Evolutionary conservation across 2,797 vertebrate species (phyloP).

Genomic region (Sciurus vulgaris): DNA sequence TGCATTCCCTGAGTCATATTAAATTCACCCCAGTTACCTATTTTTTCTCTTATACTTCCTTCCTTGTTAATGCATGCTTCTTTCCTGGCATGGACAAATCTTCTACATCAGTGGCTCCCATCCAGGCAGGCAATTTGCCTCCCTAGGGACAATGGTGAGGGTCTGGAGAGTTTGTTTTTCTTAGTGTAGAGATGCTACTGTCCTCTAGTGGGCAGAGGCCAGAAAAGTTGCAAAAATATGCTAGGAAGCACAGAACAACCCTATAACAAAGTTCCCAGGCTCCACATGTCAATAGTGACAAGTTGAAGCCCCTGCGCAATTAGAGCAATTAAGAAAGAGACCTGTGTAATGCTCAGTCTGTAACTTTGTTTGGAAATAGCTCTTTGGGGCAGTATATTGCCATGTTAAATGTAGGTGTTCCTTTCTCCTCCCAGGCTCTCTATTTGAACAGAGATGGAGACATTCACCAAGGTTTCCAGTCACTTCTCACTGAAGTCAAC

Average conservation of each 20-base stretch:
- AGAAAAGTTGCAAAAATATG: not conserved
- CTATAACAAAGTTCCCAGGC: not conserved
- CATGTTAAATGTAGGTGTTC: not conserved
- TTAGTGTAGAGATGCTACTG: not conserved
- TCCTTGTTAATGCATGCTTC: not conserved
- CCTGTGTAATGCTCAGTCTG: not conserved
- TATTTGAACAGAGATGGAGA: constrained; percentile 74
- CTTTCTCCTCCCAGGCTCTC: constrained; percentile 84
- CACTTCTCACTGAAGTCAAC: constrained; percentile 90
- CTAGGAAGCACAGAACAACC: fast-evolving
- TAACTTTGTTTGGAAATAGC: not conserved
- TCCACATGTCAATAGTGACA: not conserved
- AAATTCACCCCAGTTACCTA: not conserved
- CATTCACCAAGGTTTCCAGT: constrained; percentile 84
- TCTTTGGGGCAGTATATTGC: not conserved
- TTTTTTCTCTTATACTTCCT: not conserved
- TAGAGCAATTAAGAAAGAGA: not conserved
- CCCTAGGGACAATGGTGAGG: fast-evolving
- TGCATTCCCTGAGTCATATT: not conserved
- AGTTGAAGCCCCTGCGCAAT: not conserved
- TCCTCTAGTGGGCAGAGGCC: constrained; percentile 57
- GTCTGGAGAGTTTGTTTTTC: not conserved
- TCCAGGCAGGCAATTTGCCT: not conserved
- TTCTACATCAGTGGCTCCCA: not conserved
- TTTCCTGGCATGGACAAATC: not conserved